A percentile compares a stretch with the other conserved stretches of the same genome.
Conservation (phyloP, 2,797 vertebrate genomes). For the Bradypodion pumilum region DNA sequence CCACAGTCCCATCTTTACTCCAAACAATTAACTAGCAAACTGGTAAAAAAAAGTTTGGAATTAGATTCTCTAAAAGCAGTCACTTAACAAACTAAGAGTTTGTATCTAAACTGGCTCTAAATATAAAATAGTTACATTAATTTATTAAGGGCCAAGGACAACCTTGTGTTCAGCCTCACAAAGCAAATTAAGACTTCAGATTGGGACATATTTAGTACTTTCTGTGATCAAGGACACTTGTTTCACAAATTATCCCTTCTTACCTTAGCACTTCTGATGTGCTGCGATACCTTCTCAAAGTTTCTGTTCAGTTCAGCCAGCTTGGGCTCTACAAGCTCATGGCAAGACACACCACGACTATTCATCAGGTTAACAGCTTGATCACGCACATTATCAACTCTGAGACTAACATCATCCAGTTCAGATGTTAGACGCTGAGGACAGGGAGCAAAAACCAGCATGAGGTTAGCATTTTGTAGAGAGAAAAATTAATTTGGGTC, state of each 20-base stretch:
- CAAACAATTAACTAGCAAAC: neutral
- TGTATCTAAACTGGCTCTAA: neutral
- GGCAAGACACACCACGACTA: constrained; percentile 84
- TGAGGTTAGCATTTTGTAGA: neutral
- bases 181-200: neutral
- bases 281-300: constrained; percentile 95
- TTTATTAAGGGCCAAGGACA: neutral
- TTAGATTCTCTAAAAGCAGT: neutral
- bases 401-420: constrained; percentile 84
- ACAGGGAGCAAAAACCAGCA: constrained; percentile 4
- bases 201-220: neutral
- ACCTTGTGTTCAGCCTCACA: too few relatives aligned
- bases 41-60: neutral
- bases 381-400: constrained; percentile 89
- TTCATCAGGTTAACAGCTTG: constrained; percentile 91
- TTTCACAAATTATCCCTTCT: constrained; percentile 25
- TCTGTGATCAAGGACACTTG: neutral
- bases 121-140: neutral
- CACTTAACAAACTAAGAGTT: constrained; percentile 4
- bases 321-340: constrained; percentile 93
- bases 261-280: constrained; percentile 90
- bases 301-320: constrained; percentile 91
- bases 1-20: too few relatives aligned
- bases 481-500: constrained; percentile 15
- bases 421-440: constrained; percentile 86